Conservation (phyloP, 2,797 vertebrate genomes). For the Helostoma temminkii region DNA sequence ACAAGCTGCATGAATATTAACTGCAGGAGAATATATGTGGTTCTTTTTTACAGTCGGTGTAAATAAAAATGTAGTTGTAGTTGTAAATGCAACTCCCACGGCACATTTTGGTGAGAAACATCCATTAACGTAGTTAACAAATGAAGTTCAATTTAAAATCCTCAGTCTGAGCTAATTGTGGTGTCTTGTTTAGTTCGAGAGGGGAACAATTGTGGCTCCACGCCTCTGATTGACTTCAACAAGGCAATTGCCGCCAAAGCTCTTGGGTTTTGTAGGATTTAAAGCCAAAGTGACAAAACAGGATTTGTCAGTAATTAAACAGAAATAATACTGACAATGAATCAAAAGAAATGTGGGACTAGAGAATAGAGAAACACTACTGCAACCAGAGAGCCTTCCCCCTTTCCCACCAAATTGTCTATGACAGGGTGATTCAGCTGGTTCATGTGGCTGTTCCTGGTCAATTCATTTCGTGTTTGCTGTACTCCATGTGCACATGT, state of each 20-base stretch:
- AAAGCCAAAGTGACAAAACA: not conserved
- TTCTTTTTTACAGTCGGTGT: not conserved
- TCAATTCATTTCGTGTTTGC: conserved; percentile 2
- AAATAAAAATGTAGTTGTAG: not conserved
- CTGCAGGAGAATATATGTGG: not conserved
- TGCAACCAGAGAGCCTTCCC: not conserved
- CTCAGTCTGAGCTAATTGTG: not conserved
- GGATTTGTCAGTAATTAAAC: not conserved
- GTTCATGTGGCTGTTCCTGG: not conserved
- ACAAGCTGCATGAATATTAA: not conserved
- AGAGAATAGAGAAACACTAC: not conserved
- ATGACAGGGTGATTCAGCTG: not conserved
- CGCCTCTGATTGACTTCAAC: not conserved
- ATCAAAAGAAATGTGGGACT: not conserved
- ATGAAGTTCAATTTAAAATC: not conserved
- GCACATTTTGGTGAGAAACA: not conserved
- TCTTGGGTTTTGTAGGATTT: not conserved
- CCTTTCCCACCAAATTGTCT: not conserved
- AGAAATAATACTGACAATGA: not conserved
- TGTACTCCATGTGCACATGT: conserved; percentile 38
- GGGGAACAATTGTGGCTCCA: not conserved
- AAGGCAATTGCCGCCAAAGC: not conserved
- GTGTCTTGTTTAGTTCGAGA: not conserved
- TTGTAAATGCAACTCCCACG: not conserved
- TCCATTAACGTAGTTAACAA: not conserved